A percentile compares a stretch with the other conserved stretches of the same genome.
These are phyloP conservation scores for Podarcis lilfordi DNA, from an alignment of 2,797 vertebrate species.

Conservation along the genomic window DNA sequence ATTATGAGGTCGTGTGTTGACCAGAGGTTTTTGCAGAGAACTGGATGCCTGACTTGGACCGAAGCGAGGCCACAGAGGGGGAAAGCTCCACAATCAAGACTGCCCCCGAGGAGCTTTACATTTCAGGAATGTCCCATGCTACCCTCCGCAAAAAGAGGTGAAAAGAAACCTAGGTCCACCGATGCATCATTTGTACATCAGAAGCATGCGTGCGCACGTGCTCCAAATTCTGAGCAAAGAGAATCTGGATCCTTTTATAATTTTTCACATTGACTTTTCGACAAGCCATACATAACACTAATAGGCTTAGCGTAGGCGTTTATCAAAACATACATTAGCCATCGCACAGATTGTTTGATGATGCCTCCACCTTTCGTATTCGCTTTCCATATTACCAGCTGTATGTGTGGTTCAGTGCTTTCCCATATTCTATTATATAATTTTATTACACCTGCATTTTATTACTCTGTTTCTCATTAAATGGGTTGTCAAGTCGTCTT, in stretches of 20 bases:
- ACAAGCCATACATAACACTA: too few relatives aligned
- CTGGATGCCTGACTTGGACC: not conserved
- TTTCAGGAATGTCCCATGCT: not conserved
- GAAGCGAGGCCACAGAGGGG: not conserved
- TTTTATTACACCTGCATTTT: too few relatives aligned
- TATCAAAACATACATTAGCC: too few relatives aligned
- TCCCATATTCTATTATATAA: too few relatives aligned
- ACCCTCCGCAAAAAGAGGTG: not conserved
- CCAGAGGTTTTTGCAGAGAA: not conserved
- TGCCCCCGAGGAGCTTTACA: not conserved
- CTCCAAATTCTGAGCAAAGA: not conserved
- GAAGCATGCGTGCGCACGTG: not conserved
- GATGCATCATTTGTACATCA: not conserved
- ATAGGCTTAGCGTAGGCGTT: too few relatives aligned
- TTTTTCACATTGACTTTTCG: too few relatives aligned
- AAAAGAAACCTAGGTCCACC: not conserved
- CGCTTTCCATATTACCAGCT: too few relatives aligned
- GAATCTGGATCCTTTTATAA: not conserved
- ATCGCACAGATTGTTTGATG: too few relatives aligned
- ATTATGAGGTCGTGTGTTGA: slow-evolving; percentile 11
- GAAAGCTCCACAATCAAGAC: slow-evolving; percentile 13
- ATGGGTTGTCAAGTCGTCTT: too few relatives aligned
- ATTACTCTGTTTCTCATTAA: too few relatives aligned
- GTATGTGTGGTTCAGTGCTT: too few relatives aligned
- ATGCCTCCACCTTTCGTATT: too few relatives aligned